A percentile compares a stretch with the other conserved stretches of the same genome.
Conservation (phyloP, 2,113 vertebrate species). For the Procavia capensis region DNA sequence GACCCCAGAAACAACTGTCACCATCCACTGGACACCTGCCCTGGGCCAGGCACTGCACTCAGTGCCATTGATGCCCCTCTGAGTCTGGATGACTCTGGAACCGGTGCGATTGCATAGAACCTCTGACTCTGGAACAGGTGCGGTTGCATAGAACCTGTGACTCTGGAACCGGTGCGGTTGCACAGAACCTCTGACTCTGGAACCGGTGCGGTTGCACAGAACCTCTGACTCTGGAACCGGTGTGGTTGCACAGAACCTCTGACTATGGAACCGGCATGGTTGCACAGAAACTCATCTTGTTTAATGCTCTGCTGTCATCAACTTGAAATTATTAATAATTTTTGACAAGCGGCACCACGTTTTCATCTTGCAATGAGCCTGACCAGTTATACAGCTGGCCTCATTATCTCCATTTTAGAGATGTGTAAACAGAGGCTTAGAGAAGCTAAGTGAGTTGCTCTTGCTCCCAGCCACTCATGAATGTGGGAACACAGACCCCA, state of each 20-base stretch:
- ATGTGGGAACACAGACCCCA: not conserved
- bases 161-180: not conserved
- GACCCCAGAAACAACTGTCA: not conserved
- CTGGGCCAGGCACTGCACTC: fast-evolving
- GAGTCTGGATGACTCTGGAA: not conserved
- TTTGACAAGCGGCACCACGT: not conserved
- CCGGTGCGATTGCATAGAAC: no score
- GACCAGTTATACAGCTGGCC: not conserved
- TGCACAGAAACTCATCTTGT: not conserved
- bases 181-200: not conserved
- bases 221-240: no score
- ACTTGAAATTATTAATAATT: slow-evolving; percentile 39
- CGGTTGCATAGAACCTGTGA: no score
- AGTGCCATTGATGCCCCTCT: not conserved
- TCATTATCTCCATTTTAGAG: not conserved
- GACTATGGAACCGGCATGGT: not conserved
- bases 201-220: no score
- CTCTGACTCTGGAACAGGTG: no score
- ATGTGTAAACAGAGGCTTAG: not conserved
- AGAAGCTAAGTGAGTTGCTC: slow-evolving; percentile 1
- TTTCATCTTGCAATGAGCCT: slow-evolving; percentile 15
- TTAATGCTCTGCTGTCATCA: not conserved
- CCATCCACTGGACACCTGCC: not conserved
- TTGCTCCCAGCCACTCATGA: not conserved
- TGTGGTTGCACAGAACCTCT: no score